These are phyloP conservation scores for Speoplatyrhinus poulsoni DNA, from an alignment of 2,113 vertebrate species.

Conservation along the genomic window DNA sequence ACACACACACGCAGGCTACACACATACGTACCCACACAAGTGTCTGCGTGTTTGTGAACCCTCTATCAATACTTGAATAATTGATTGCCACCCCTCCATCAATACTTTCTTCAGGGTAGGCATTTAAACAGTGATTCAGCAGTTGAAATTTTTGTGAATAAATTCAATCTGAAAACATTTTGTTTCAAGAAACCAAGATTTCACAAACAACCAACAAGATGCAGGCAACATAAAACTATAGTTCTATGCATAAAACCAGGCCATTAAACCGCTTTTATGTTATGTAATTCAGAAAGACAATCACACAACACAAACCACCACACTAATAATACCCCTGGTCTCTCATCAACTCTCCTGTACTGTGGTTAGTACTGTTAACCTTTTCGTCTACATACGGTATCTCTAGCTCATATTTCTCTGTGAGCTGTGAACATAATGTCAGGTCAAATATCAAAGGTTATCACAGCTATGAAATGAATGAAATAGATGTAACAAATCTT, in stretches of 20 bases:
- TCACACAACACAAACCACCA: slow-evolving; percentile 47
- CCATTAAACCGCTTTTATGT: slow-evolving; percentile 71
- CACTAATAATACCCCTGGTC: slow-evolving; percentile 36
- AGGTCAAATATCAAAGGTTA: too few species aligned
- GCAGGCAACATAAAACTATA: slow-evolving; percentile 33
- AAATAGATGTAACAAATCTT: too few species aligned
- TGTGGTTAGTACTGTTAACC: slow-evolving; percentile 33
- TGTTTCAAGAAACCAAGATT: slow-evolving; percentile 52
- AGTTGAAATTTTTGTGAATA: slow-evolving; percentile 32
- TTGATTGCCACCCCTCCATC: background rate
- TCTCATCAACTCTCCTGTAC: slow-evolving; percentile 36
- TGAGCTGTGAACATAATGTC: too few species aligned
- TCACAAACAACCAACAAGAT: slow-evolving; percentile 64
- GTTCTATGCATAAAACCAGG: slow-evolving; percentile 47
- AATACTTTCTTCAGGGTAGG: background rate
- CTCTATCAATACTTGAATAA: slow-evolving; percentile 3
- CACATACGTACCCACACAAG: background rate
- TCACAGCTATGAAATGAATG: too few species aligned
- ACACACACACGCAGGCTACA: too few species aligned
- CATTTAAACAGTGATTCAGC: slow-evolving; percentile 38
- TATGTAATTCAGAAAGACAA: slow-evolving; percentile 55
- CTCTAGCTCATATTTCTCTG: too few species aligned
- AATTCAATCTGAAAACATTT: slow-evolving; percentile 61
- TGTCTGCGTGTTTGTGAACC: slow-evolving; percentile 4
- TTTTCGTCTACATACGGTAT: background rate